Conservation (phyloP, 2,888 invertebrate species). For the Cheiracanthium punctorium region DNA sequence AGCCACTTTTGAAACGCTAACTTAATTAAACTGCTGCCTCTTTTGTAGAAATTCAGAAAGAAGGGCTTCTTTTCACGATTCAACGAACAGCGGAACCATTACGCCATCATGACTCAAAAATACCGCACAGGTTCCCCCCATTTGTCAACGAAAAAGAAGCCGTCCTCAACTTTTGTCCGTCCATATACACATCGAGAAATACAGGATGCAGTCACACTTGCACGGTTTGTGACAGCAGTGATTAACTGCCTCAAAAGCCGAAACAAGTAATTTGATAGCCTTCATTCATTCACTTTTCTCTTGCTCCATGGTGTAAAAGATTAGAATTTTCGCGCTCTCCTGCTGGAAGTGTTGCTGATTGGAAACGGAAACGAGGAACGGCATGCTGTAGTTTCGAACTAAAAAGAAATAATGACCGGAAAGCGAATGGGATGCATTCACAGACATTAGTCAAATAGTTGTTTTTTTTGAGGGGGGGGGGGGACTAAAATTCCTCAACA, state of each 20-base stretch:
- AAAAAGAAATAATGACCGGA: not conserved
- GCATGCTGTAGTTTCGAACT: too few relatives aligned
- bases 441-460: too few relatives aligned
- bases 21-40: too few relatives aligned
- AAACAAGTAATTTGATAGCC: conserved; percentile 22
- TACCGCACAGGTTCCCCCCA: conserved; percentile 11
- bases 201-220: conserved; percentile 17
- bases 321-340: not conserved
- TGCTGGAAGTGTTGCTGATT: too few relatives aligned
- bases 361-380: not conserved
- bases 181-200: not conserved
- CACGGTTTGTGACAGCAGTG: conserved; percentile 18
- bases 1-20: too few relatives aligned
- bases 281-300: not conserved
- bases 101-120: not conserved
- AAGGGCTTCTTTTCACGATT: not conserved
- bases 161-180: not conserved
- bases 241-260: conserved; percentile 22
- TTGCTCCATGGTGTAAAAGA: not conserved
- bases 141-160: not conserved
- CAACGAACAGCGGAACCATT: not conserved
- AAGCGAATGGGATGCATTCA: not conserved
- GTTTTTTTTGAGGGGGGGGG: too few relatives aligned
- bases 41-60: not conserved
- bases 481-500: too few relatives aligned